A percentile compares a stretch with the other conserved stretches of the same genome.
Conservation (phyloP, 2,888 invertebrate species). For the Sminthurides aquaticus region DNA sequence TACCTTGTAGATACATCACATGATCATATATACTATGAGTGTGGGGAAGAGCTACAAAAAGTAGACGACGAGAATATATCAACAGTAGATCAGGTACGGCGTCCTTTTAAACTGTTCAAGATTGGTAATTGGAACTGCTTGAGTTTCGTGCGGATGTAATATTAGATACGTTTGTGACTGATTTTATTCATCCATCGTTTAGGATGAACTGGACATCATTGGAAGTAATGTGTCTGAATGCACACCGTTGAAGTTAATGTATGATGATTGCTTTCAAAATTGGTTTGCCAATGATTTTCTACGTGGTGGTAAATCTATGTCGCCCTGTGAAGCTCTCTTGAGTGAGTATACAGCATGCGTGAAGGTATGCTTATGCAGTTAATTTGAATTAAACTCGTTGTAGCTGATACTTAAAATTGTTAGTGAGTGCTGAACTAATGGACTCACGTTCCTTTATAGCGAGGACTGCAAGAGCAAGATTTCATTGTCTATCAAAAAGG, state of each 20-base stretch:
- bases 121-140: too few relatives aligned
- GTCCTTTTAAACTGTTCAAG: too few relatives aligned
- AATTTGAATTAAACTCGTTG: not conserved
- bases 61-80: not conserved
- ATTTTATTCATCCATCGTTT: too few relatives aligned
- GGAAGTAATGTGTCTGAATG: constrained; percentile 15
- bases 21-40: not conserved
- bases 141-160: too few relatives aligned
- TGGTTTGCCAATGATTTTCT: constrained; percentile 21
- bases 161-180: too few relatives aligned
- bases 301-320: not conserved
- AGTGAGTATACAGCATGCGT: constrained; percentile 16
- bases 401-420: too few relatives aligned
- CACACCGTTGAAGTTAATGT: constrained; percentile 10
- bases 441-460: not conserved
- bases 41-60: not conserved
- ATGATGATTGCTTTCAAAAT: constrained; percentile 18
- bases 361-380: constrained; percentile 11
- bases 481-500: not conserved
- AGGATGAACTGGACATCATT: constrained; percentile 6
- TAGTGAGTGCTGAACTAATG: not conserved
- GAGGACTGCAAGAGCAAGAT: constrained; percentile 1
- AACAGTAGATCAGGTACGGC: not conserved
- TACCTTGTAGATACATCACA: not conserved
- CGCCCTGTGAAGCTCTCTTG: constrained; percentile 14